Conservation (phyloP, 2,888 invertebrate genomes). For the Malacosoma neustria region DNA sequence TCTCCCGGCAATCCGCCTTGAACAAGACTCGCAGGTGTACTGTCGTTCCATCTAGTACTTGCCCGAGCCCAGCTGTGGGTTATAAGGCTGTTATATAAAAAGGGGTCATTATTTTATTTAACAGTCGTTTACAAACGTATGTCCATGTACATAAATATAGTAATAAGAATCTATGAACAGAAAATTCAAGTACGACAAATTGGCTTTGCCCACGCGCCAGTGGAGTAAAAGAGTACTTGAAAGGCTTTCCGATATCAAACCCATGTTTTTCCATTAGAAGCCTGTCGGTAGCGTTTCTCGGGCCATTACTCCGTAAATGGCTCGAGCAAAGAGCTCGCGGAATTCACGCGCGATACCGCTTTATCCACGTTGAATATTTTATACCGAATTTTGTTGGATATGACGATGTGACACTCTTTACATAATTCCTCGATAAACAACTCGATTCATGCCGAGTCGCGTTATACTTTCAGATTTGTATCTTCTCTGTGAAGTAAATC, state of each 20-base stretch:
- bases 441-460: conserved; percentile 27
- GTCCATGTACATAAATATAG: too few species aligned
- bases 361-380: conserved; percentile 31
- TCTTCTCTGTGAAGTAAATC: conserved; percentile 41
- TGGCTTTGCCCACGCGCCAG: conserved; percentile 13
- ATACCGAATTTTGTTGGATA: conserved; percentile 14
- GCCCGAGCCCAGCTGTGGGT: too few species aligned
- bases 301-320: conserved; percentile 50
- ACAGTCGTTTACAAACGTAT: too few species aligned
- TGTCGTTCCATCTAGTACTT: too few species aligned
- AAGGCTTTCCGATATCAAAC: conserved; percentile 30
- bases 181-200: conserved; percentile 6
- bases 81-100: too few species aligned
- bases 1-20: too few species aligned
- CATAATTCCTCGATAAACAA: conserved; percentile 41
- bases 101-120: too few species aligned
- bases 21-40: too few species aligned
- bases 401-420: conserved; percentile 27
- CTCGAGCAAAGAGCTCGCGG: conserved; percentile 29
- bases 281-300: conserved; percentile 32
- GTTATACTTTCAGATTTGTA: conserved; percentile 23
- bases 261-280: conserved; percentile 47
- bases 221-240: conserved; percentile 22
- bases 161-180: too few species aligned
- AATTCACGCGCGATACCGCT: conserved; percentile 31